Base-by-base conservation (phyloP, 2,888 invertebrate genomes). In the Odontocolon sp. region DNA sequence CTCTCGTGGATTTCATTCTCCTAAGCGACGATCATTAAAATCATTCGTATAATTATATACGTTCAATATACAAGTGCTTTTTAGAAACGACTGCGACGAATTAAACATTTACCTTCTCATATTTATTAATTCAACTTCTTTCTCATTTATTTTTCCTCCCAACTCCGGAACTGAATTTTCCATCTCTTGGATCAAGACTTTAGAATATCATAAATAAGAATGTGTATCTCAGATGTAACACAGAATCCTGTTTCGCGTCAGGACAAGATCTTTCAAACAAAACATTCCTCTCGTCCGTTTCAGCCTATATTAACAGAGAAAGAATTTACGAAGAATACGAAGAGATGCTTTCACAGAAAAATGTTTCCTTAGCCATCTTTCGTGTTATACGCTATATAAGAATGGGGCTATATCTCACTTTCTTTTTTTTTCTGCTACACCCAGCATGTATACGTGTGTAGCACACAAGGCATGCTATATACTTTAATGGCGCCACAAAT, bases 401-500 rank as follows among this genome's bases (percentile, higher is more conserved):
- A 26, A 28, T 40, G 61, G 11, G n/a, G 59, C 59, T 36, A 73
- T 56, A 54, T 73, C 40, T 33, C 16, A 9, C 33, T 16, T 16
- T 33, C 16, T 31, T 45, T 38, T 50, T 66, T 54, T 66, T 54
- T 26, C n/a, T n/a, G n/a, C 11, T 18, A 33, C 42, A 18, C 21
- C 23, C 36, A 16, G 28, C 57, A 42, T 33, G 42, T 36, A 67
- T 18, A 3, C 16, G 33, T 21, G 31, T 3, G 64, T 50, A 38
- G 36, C 26, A 28, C 56, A 36, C 14, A 23, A 47, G 6, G 59
- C 45, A 50, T 66, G 38, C 59, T 36, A n/a, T n/a, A n/a, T n/a
- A 70, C 45, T 70, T 54, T 70, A 70, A 76, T 66, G 61, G 70
- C 38, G 59, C 70, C 66, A 66, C 75, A 70, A 70, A 70, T 76